phyloP scores from a whole-genome alignment of 2,113 vertebrate genomes.

The Siniperca knerii region DNA sequence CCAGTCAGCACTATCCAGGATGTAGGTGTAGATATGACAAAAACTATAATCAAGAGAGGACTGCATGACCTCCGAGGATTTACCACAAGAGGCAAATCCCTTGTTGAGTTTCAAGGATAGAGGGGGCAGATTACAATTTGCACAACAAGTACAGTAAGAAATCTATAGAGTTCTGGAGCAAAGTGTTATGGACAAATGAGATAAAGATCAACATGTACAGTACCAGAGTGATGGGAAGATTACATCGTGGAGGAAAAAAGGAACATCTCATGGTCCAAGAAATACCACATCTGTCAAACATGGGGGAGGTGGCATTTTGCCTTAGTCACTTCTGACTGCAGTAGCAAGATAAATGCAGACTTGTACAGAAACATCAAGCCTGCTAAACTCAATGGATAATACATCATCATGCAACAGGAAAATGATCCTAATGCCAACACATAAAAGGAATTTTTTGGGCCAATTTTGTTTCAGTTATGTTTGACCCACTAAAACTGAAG shows the following conservation, averaged over 20 bases:
- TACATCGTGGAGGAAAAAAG: background rate
- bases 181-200: slow-evolving; percentile 1
- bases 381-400: background rate
- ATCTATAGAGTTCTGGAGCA: background rate
- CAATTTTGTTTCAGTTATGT: background rate
- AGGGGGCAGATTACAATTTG: background rate
- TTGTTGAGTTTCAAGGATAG: background rate
- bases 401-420: background rate
- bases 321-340: background rate
- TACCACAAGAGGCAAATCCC: background rate
- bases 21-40: background rate
- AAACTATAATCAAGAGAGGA: background rate
- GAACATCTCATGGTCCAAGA: background rate
- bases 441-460: background rate
- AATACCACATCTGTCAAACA: slow-evolving; percentile 6
- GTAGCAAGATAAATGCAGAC: background rate
- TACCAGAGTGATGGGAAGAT: background rate
- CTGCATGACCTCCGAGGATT: background rate
- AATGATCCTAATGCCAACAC: background rate
- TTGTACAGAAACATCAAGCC: background rate
- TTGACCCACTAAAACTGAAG: background rate
- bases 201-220: background rate
- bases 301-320: background rate
- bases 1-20: background rate
- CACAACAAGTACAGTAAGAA: background rate